Percentiles rank a stretch among this genome's conserved stretches.
Conservation (phyloP, 2,797 vertebrate genomes). For the Myotis myotis region DNA sequence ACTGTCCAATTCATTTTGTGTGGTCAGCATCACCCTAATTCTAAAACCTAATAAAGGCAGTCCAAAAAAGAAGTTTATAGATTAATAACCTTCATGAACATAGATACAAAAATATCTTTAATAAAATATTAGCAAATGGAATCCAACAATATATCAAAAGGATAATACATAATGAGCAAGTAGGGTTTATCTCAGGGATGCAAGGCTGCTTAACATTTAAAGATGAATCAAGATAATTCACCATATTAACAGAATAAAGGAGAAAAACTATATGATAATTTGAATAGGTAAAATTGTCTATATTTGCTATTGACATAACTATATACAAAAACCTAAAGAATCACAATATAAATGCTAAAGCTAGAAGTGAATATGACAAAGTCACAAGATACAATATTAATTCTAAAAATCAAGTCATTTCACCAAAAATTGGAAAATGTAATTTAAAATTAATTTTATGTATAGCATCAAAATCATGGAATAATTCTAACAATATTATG, state of each 20-base stretch:
- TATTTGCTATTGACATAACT: constrained; percentile 1
- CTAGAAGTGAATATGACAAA: background rate
- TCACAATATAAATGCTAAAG: constrained; percentile 23
- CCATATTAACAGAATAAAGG: constrained; percentile 2
- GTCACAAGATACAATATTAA: background rate
- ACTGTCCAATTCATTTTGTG: background rate
- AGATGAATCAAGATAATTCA: background rate
- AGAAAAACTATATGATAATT: background rate
- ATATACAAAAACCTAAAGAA: constrained; percentile 5
- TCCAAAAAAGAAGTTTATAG: background rate
- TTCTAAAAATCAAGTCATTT: background rate
- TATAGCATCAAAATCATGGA: constrained; percentile 4
- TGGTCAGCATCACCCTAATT: background rate
- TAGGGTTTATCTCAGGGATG: constrained; percentile 7
- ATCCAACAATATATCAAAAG: constrained; percentile 4
- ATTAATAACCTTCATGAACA: background rate
- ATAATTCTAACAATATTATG: background rate
- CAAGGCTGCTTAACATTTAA: background rate
- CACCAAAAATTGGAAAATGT: constrained; percentile 13
- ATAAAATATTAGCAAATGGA: constrained; percentile 22
- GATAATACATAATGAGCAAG: background rate
- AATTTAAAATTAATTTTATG: background rate
- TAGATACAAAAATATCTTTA: constrained; percentile 11
- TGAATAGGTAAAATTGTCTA: background rate
- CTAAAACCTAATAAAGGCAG: background rate